Conservation (phyloP, 2,888 invertebrate genomes). For the Unio pictorum region DNA sequence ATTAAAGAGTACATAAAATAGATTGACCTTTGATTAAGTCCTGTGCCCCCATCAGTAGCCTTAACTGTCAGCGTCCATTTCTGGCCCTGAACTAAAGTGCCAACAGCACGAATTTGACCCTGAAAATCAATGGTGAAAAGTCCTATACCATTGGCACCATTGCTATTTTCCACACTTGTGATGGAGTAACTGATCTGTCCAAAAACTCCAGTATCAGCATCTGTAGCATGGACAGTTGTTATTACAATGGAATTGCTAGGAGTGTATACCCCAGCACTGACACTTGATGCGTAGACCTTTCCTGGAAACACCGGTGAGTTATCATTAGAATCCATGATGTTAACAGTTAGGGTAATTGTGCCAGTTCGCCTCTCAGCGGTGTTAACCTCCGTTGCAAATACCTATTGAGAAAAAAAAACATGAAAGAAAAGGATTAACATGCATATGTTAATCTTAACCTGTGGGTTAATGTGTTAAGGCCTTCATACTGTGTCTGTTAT, state of each 20-base stretch:
- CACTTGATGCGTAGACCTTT: constrained; percentile 31
- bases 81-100: constrained; percentile 38
- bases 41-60: constrained; percentile 49
- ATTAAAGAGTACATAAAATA: background rate
- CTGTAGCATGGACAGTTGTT: constrained; percentile 32
- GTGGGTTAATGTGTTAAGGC: no score
- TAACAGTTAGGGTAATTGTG: constrained; percentile 46
- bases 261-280: constrained; percentile 46
- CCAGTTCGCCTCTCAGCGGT: constrained; percentile 35
- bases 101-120: constrained; percentile 39
- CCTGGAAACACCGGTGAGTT: constrained; percentile 55
- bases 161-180: constrained; percentile 41
- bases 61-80: constrained; percentile 47
- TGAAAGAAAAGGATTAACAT: background rate
- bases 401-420: constrained; percentile 31
- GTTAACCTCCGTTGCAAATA: constrained; percentile 43
- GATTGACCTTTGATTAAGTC: constrained; percentile 21
- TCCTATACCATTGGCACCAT: constrained; percentile 8
- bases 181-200: constrained; percentile 50
- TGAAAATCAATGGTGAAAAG: constrained; percentile 41
- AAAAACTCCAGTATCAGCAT: constrained; percentile 29
- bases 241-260: constrained; percentile 19
- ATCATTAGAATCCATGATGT: constrained; percentile 62
- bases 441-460: background rate
- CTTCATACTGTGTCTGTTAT: no score